These are phyloP conservation scores for Meganola albula DNA, from an alignment of 2,888 invertebrate species.

Conservation along the genomic window DNA sequence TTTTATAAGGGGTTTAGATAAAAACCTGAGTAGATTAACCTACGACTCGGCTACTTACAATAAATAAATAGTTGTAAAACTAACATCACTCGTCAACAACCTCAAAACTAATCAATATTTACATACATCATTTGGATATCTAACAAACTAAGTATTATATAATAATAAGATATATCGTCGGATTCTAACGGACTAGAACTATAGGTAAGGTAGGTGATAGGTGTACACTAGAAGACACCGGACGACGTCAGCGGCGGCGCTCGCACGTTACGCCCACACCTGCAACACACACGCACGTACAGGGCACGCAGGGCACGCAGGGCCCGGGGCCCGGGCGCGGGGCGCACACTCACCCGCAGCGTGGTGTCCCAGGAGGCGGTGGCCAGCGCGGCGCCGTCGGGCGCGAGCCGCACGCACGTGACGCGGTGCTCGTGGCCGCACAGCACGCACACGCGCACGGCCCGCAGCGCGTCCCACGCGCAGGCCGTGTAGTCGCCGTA, in stretches of 20 bases:
- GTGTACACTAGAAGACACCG: neutral
- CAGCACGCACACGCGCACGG: constrained; percentile 90
- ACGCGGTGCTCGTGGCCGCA: constrained; percentile 98
- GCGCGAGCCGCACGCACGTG: constrained; percentile 93
- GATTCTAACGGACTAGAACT: constrained; percentile 24
- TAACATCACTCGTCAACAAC: constrained; percentile 21
- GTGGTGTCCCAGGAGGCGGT: constrained; percentile 95
- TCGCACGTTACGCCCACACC: constrained; percentile 39
- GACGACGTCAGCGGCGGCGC: neutral
- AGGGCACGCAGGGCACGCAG: constrained; percentile 72
- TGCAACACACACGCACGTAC: constrained; percentile 71
- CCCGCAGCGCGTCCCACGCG: constrained; percentile 98
- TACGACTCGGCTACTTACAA: constrained; percentile 24
- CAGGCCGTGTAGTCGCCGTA: constrained; percentile 99
- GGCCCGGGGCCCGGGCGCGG: neutral
- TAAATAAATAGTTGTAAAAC: constrained; percentile 31
- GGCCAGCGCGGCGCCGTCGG: constrained; percentile 97
- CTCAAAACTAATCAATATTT: constrained; percentile 27
- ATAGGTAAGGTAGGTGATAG: constrained; percentile 7
- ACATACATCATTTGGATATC: constrained; percentile 23
- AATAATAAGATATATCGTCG: constrained; percentile 13
- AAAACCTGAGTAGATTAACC: no score
- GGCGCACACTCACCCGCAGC: constrained; percentile 81
- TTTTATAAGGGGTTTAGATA: no score
- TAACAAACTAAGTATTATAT: no score